Evolutionary conservation across 2,113 vertebrate species (phyloP).

Genomic region (Triplophysa siluroides): DNA sequence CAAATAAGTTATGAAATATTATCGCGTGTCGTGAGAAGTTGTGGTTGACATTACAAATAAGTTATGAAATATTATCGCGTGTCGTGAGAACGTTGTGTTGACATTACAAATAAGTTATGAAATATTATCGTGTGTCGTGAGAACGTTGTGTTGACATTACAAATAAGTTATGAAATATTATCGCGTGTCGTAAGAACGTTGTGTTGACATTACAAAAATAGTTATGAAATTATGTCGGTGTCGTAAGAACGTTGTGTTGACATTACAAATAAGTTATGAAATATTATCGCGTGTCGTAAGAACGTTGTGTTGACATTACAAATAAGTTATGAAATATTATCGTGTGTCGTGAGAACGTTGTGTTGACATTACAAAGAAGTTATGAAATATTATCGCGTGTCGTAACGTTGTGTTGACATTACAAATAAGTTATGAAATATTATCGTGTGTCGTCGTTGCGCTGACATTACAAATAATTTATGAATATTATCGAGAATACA

Average conservation of each 20-base stretch:
- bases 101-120: neutral
- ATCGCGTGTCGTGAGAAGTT: neutral
- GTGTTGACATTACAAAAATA: neutral
- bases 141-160: neutral
- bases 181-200: neutral
- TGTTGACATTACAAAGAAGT: neutral
- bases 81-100: conserved; percentile 17
- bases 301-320: neutral
- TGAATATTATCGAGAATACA: no score
- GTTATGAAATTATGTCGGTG: no score
- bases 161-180: no score
- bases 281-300: no score
- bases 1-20: no score
- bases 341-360: conserved; percentile 12
- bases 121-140: no score
- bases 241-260: conserved; percentile 23
- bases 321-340: neutral
- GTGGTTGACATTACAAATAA: neutral
- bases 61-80: no score
- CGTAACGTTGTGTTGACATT: conserved; percentile 4
- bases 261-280: neutral
- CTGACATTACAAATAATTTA: neutral
- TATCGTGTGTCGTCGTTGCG: neutral
- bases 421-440: no score
- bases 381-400: no score